Evolutionary conservation across 1,140 invertebrate species (phyloP).

Genomic region (Zaprionus davidi): DNA sequence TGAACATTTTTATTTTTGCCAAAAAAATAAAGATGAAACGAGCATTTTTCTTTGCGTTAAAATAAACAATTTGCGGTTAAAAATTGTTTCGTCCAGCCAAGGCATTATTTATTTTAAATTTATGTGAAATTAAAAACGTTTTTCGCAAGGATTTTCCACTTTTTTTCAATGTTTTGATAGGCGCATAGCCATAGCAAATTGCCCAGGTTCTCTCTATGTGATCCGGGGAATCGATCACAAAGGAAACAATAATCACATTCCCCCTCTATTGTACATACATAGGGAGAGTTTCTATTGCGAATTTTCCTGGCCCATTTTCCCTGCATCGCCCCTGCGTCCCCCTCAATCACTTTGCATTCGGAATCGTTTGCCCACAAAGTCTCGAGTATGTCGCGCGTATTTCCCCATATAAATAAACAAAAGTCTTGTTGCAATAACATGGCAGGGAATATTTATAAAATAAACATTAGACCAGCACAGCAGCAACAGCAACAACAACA

Average conservation of each 20-base stretch:
- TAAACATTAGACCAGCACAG: constrained; percentile 73
- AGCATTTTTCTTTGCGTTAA: constrained; percentile 76
- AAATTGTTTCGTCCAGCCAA: constrained; percentile 35
- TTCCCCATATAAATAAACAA: constrained; percentile 75
- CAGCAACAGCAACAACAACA: constrained; percentile 42
- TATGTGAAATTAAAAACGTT: constrained; percentile 81
- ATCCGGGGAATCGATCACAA: constrained; percentile 17
- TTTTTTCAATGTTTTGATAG: constrained; percentile 65
- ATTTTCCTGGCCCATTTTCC: constrained; percentile 29
- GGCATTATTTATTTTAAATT: constrained; percentile 80
- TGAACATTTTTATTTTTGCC: constrained; percentile 75
- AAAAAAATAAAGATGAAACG: constrained; percentile 41
- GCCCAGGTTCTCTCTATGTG: constrained; percentile 35
- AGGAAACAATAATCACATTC: constrained; percentile 24
- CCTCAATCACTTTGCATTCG: constrained; percentile 33
- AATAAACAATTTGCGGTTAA: constrained; percentile 72
- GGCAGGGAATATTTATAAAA: constrained; percentile 78
- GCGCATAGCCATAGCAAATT: constrained; percentile 51
- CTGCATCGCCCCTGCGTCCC: not conserved
- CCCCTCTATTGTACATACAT: no score
- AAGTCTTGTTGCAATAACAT: constrained; percentile 78
- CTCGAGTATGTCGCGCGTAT: constrained; percentile 78
- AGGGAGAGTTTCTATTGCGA: constrained; percentile 41
- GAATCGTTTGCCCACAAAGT: constrained; percentile 40
- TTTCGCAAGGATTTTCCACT: constrained; percentile 73